These are phyloP conservation scores for Nanorana parkeri DNA, from an alignment of 2,113 vertebrate genomes.

Conservation along the genomic window DNA sequence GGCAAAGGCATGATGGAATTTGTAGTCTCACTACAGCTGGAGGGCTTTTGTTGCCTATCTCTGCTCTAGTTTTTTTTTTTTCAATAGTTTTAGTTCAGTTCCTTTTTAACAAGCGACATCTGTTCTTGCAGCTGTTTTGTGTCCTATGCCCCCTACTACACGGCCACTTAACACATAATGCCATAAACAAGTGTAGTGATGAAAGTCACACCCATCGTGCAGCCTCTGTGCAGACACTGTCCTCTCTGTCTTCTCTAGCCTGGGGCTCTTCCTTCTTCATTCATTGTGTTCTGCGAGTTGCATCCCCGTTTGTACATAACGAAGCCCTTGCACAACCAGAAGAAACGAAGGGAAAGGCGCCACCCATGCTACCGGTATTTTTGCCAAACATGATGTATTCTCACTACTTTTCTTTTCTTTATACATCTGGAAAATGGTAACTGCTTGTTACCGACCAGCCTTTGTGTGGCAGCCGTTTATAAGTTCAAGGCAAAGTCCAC, in stretches of 20 bases:
- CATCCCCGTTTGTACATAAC: constrained; percentile 32
- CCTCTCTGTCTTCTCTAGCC: constrained; percentile 33
- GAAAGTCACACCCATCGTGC: constrained; percentile 19
- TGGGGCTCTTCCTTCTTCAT: constrained; percentile 38
- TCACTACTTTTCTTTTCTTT: too few relatives aligned
- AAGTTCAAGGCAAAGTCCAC: too few relatives aligned
- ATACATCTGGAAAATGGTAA: too few relatives aligned
- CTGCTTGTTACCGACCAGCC: too few relatives aligned
- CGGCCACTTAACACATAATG: not conserved
- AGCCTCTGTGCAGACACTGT: constrained; percentile 18
- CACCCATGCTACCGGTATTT: not conserved
- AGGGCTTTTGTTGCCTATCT: too few relatives aligned
- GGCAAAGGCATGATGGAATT: too few relatives aligned
- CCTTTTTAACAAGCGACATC: too few relatives aligned
- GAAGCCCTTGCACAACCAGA: constrained; percentile 13
- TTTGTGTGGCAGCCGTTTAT: too few relatives aligned
- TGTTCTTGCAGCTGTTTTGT: not conserved
- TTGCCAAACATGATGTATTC: not conserved
- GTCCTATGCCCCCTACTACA: not conserved
- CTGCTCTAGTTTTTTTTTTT: too few relatives aligned
- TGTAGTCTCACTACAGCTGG: too few relatives aligned
- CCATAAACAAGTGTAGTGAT: not conserved
- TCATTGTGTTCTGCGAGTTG: constrained; percentile 19
- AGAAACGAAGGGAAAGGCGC: not conserved
- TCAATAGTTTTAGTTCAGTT: too few relatives aligned